Conservation (phyloP, 2,888 invertebrate species). For the Idaea dimidiata region DNA sequence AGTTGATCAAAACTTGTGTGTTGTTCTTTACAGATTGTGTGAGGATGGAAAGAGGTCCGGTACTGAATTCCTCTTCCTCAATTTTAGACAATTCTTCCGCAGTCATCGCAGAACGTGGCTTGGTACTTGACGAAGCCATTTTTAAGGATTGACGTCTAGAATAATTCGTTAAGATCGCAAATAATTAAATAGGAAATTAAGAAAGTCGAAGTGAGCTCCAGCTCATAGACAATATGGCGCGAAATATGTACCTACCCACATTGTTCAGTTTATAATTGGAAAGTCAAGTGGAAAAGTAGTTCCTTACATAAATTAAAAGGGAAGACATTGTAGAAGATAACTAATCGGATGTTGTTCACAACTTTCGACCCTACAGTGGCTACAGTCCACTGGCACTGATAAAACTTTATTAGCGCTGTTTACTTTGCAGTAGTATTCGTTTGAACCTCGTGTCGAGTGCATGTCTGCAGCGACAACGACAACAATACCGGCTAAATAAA, state of each 20-base stretch:
- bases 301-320: conserved; percentile 33
- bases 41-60: conserved; percentile 97
- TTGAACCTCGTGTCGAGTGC: conserved; percentile 39
- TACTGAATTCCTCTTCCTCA: conserved; percentile 99
- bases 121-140: conserved; percentile 82
- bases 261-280: not conserved
- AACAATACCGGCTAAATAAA: conserved; percentile 31
- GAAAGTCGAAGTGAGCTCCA: not conserved
- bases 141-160: no score
- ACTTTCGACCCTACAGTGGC: conserved; percentile 40
- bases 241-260: not conserved
- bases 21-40: conserved; percentile 99
- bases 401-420: conserved; percentile 55
- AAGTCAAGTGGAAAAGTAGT: not conserved
- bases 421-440: conserved; percentile 53
- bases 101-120: conserved; percentile 96
- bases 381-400: conserved; percentile 39
- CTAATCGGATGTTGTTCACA: conserved; percentile 45
- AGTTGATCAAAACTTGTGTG: conserved; percentile 98
- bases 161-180: no score
- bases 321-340: conserved; percentile 26
- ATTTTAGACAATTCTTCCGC: conserved; percentile 96
- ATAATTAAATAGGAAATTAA: no score
- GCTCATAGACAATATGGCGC: not conserved
- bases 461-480: conserved; percentile 31